Percentiles rank a stretch among this genome's conserved stretches.
Conservation (phyloP, 2,888 invertebrate species). For the Prionchulus punctatus region DNA sequence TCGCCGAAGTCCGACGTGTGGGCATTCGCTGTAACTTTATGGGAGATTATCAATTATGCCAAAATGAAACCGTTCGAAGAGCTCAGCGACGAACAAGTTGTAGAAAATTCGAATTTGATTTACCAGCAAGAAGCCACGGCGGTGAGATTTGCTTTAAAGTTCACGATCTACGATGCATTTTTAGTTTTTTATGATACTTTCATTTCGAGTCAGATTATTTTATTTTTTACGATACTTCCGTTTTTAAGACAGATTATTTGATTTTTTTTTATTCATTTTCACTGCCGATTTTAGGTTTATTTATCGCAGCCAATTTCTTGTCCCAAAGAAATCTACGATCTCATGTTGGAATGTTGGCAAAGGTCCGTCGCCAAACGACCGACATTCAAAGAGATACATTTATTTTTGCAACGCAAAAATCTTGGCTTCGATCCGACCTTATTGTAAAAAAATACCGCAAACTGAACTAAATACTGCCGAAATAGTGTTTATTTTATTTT, state of each 20-base stretch:
- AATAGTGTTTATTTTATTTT: too few relatives aligned
- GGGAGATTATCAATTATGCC: conserved; percentile 66
- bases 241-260: neutral
- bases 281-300: conserved; percentile 36
- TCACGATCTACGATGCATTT: neutral
- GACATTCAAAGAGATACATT: conserved; percentile 67
- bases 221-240: neutral
- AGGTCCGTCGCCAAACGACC: conserved; percentile 61
- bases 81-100: conserved; percentile 58
- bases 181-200: neutral
- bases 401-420: conserved; percentile 61
- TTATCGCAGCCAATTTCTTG: conserved; percentile 57
- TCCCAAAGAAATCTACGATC: conserved; percentile 70
- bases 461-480: too few relatives aligned
- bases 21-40: conserved; percentile 71
- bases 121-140: conserved; percentile 44
- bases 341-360: conserved; percentile 82
- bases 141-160: neutral
- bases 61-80: conserved; percentile 59
- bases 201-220: neutral
- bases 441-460: too few relatives aligned
- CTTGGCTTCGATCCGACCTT: conserved; percentile 3
- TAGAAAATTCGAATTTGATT: conserved; percentile 49
- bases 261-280: conserved; percentile 13
- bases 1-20: conserved; percentile 73